Evolutionary conservation across 2,888 invertebrate species (phyloP), one percentile per base, ranked within the genome.

Genomic region (Hartigia nigra): DNA sequence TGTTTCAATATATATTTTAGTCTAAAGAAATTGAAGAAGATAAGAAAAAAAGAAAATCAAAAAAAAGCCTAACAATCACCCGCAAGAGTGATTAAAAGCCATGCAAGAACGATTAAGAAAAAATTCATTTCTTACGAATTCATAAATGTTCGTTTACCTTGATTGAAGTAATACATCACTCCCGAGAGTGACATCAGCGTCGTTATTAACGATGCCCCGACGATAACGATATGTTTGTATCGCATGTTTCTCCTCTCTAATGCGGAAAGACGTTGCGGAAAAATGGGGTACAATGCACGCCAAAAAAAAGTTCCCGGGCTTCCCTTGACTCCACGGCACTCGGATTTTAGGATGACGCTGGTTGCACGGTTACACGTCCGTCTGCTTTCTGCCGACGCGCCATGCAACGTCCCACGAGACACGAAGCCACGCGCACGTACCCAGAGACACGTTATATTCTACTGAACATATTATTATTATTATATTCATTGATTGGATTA

Each of bases 161-260:
- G 88, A 85, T 88, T 90, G 74, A 90, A 90, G 82, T 91, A 90
- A 78, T 90, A 91, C 87, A 91, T 88, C 12, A 91, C 80, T 69
- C 87, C 87, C 0, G 89, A 86, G n/a, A 91, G 86, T 3, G 87
- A 55, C 39, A 86, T 81, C 31, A 90, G 83, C 35, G 82, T 81
- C 35, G 83, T 76, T 77, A 91, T 89, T 31, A 91, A 83, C 72
- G 86, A 83, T 12, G 82, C 81, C 69, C 91, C 91, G 35, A 90
- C 85, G 4, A 86, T 81, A 3, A 79, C 83, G 76, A 90, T 90
- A 70, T 87, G 84, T 80, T 87, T 90, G 82, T 88, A 88, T 70
- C 87, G 87, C 91, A 91, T 91, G 31, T 76, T 76, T 82, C 80
- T 72, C n/a, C 14, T 31, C 23, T 23, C n/a, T 72, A 12, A 9